Conservation (phyloP, 1,140 invertebrate species). For the Pectinophora gossypiella region DNA sequence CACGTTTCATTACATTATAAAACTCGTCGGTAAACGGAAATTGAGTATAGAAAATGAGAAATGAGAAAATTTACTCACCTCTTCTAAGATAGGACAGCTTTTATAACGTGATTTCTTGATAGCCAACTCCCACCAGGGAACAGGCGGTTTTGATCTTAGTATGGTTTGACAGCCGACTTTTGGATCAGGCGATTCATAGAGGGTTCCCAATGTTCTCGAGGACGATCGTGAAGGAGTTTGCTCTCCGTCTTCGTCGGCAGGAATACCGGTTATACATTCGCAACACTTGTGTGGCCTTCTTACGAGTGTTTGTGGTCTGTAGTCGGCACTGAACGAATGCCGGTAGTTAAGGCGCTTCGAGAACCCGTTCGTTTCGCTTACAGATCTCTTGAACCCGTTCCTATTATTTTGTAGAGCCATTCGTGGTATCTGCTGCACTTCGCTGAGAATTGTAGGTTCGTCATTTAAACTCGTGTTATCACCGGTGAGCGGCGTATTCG, state of each 20-base stretch:
- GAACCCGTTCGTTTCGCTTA: constrained; percentile 69
- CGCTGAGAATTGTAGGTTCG: constrained; percentile 41
- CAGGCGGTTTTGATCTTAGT: constrained; percentile 77
- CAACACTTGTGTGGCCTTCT: constrained; percentile 70
- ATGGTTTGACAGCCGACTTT: constrained; percentile 79
- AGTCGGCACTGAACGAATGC: constrained; percentile 70
- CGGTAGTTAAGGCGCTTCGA: constrained; percentile 67
- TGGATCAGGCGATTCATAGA: constrained; percentile 75
- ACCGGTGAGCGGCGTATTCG: constrained; percentile 60
- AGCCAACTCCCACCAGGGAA: constrained; percentile 91
- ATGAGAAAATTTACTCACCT: constrained; percentile 69
- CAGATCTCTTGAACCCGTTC: constrained; percentile 63
- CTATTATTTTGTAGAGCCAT: constrained; percentile 61
- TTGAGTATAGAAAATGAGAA: constrained; percentile 5
- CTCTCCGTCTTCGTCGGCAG: constrained; percentile 43
- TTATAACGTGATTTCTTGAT: constrained; percentile 83
- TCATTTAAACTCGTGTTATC: constrained; percentile 43
- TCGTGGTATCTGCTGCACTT: constrained; percentile 59
- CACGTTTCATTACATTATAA: background rate
- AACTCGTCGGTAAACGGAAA: background rate
- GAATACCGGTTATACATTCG: constrained; percentile 70
- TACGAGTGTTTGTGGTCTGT: constrained; percentile 43
- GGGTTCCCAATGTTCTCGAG: constrained; percentile 62
- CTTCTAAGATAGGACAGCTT: constrained; percentile 81
- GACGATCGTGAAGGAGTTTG: constrained; percentile 25